Evolutionary conservation across 1,140 invertebrate genomes (phyloP).

Genomic region (Lordiphosa stackelbergi): DNA sequence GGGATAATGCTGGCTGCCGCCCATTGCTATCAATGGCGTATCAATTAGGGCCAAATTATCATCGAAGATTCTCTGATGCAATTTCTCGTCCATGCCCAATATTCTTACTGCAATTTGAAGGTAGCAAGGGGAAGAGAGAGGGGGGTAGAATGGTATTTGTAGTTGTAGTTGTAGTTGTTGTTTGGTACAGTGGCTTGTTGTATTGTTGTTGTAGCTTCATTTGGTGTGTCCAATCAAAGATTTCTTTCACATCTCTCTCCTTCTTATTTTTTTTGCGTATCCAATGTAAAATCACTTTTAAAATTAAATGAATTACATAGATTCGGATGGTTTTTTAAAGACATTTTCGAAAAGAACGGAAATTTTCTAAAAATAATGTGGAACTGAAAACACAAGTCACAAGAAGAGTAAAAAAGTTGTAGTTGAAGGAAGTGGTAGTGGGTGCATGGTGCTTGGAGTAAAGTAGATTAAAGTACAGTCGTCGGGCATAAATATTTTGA

Average conservation of each 20-base stretch:
- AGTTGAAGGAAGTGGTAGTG: no score
- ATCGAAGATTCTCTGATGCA: constrained; percentile 77
- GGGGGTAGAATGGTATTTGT: constrained; percentile 55
- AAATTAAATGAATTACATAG: constrained; percentile 4
- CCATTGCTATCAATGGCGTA: constrained; percentile 72
- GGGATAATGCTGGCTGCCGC: constrained; percentile 68
- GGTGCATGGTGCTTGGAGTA: no score
- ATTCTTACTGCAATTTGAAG: constrained; percentile 76
- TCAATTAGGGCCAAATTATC: constrained; percentile 77
- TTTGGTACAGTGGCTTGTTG: constrained; percentile 13
- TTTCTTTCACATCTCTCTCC: constrained; percentile 36
- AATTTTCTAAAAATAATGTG: no score
- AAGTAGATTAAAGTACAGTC: no score
- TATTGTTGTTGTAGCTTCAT: constrained; percentile 48
- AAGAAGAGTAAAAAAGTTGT: no score
- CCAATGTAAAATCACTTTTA: no score
- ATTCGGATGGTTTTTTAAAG: not conserved
- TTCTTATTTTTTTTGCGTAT: constrained; percentile 15
- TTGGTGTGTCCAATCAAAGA: constrained; percentile 52
- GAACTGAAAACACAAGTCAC: no score
- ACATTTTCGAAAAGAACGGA: no score
- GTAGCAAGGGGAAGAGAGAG: constrained; percentile 59
- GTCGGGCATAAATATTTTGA: no score
- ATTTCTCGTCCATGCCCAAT: constrained; percentile 77
- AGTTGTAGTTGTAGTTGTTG: constrained; percentile 9